Evolutionary conservation across 2,797 vertebrate species (phyloP).

Genomic region (Adrianichthys oophorus): DNA sequence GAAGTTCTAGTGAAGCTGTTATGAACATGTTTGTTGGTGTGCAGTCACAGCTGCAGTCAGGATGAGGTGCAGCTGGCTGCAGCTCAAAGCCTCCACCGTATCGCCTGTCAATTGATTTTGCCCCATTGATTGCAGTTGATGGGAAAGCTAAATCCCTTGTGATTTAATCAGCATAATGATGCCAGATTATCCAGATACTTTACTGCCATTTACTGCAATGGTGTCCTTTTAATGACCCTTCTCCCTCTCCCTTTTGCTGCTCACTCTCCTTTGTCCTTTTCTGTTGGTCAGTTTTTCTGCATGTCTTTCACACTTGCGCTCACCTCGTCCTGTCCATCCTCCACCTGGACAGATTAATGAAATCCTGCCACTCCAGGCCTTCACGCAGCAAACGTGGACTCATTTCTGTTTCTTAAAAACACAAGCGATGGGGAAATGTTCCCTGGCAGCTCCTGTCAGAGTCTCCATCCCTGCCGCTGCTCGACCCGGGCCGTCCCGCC

Average conservation of each 20-base stretch:
- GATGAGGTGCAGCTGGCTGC: slow-evolving; percentile 43
- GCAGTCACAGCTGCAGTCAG: slow-evolving; percentile 29
- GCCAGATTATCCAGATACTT: slow-evolving; percentile 81
- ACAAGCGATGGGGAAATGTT: slow-evolving; percentile 6
- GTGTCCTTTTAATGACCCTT: slow-evolving; percentile 82
- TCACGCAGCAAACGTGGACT: slow-evolving; percentile 21
- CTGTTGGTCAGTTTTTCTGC: slow-evolving; percentile 49
- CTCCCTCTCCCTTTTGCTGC: slow-evolving; percentile 42
- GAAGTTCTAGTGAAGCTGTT: slow-evolving; percentile 40
- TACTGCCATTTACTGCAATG: slow-evolving; percentile 76
- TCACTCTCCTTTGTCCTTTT: slow-evolving; percentile 39
- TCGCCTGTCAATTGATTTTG: slow-evolving; percentile 77
- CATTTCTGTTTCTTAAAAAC: slow-evolving; percentile 40
- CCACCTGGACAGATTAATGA: slow-evolving; percentile 27
- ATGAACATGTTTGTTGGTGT: slow-evolving; percentile 41
- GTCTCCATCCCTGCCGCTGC: slow-evolving; percentile 46
- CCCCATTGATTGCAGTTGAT: slow-evolving; percentile 81
- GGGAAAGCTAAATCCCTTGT: slow-evolving; percentile 75
- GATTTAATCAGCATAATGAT: slow-evolving; percentile 84
- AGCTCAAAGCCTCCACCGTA: slow-evolving; percentile 62
- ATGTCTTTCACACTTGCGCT: slow-evolving; percentile 51
- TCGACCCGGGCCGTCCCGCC: slow-evolving; percentile 41
- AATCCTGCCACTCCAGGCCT: slow-evolving; percentile 29
- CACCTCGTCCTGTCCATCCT: slow-evolving; percentile 11
- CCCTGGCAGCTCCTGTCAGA: slow-evolving; percentile 62